These are phyloP conservation scores for Mesochorus sp. DNA, from an alignment of 2,888 invertebrate species.

Conservation along the genomic window DNA sequence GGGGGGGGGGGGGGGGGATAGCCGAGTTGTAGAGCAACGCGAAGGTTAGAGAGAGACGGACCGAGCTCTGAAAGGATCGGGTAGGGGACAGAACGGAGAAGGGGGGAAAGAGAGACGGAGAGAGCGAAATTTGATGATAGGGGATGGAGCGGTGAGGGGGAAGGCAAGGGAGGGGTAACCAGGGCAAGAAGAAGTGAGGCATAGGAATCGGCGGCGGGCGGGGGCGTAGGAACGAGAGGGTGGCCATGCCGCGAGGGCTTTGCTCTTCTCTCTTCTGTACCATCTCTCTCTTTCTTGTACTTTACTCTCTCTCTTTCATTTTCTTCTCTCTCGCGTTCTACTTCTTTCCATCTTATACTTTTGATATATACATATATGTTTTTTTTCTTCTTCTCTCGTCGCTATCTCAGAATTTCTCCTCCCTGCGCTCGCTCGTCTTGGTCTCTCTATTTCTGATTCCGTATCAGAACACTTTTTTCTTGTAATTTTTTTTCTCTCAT, in stretches of 20 bases:
- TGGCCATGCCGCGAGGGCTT: constrained; percentile 57
- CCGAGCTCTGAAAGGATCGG: constrained; percentile 17
- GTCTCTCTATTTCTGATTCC: constrained; percentile 29
- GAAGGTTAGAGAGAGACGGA: constrained; percentile 31
- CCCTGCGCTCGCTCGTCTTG: constrained; percentile 34
- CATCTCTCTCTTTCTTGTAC: constrained; percentile 20
- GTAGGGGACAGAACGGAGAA: constrained; percentile 9
- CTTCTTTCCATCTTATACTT: constrained; percentile 19
- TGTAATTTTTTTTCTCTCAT: constrained; percentile 6
- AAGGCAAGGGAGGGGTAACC: constrained; percentile 46
- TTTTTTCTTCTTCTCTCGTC: constrained; percentile 9
- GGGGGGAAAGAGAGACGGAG: constrained; percentile 25
- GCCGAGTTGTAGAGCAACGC: constrained; percentile 47
- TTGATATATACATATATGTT: constrained; percentile 39
- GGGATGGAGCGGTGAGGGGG: constrained; percentile 42
- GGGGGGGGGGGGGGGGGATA: no score
- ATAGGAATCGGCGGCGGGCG: constrained; percentile 54
- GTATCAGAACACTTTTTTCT: constrained; percentile 40
- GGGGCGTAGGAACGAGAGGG: constrained; percentile 61
- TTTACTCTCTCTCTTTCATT: constrained; percentile 4
- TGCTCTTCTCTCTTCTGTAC: constrained; percentile 44
- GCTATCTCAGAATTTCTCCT: constrained; percentile 23
- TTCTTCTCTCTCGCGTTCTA: constrained; percentile 7
- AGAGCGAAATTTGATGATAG: constrained; percentile 50
- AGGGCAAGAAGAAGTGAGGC: constrained; percentile 56